A percentile compares a stretch with the other conserved stretches of the same genome.
These are phyloP conservation scores for Ephydatia muelleri DNA, from an alignment of 37 sponge, comb jelly and placozoan species.

Conservation along the genomic window DNA sequence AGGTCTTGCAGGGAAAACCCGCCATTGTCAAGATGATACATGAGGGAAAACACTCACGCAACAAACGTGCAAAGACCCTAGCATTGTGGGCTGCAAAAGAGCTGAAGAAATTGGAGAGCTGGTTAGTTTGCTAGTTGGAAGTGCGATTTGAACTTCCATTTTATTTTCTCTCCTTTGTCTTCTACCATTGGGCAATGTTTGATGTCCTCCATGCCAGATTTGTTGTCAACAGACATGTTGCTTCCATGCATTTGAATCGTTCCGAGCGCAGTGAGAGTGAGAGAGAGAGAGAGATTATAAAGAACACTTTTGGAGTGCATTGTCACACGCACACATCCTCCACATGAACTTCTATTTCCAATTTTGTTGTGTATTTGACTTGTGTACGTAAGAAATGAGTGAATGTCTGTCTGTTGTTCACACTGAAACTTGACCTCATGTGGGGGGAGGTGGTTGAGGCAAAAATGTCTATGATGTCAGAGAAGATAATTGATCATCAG, in stretches of 20 bases:
- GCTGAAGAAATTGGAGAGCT: slow-evolving; percentile 34
- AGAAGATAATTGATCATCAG: no score
- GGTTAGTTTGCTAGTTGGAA: not conserved
- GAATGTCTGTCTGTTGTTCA: not conserved
- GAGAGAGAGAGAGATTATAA: not conserved
- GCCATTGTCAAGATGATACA: slow-evolving; percentile 65
- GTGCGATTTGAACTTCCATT: not conserved
- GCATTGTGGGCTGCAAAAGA: slow-evolving; percentile 78
- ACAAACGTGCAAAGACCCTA: slow-evolving; percentile 76
- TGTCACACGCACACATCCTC: not conserved
- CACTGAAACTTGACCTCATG: no score
- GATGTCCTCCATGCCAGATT: not conserved
- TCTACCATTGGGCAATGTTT: not conserved
- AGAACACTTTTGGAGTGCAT: not conserved
- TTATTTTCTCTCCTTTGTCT: not conserved
- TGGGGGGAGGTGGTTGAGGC: no score
- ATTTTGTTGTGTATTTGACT: not conserved
- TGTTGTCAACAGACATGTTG: not conserved
- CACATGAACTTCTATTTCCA: not conserved
- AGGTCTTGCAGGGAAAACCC: slow-evolving; percentile 2
- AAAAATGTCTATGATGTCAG: no score
- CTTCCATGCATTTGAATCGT: not conserved
- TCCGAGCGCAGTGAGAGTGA: not conserved
- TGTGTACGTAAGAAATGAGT: not conserved
- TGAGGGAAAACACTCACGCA: slow-evolving; percentile 69